Evolutionary conservation across 2,888 invertebrate genomes (phyloP).

Genomic region (Philonicus albiceps): DNA sequence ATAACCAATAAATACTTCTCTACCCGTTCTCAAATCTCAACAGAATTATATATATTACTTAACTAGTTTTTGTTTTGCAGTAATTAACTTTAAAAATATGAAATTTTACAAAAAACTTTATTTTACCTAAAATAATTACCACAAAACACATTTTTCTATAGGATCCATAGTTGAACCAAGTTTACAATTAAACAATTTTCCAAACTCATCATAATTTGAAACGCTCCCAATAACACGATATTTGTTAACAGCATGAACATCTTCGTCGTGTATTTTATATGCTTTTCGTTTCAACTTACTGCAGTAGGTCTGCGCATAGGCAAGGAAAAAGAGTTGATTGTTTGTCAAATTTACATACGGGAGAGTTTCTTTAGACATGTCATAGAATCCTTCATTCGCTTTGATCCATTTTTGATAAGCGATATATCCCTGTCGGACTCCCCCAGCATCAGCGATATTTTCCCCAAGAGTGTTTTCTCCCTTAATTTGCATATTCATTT

Average conservation of each 20-base stretch:
- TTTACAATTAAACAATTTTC: conserved; percentile 4
- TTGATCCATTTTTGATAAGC: conserved; percentile 4
- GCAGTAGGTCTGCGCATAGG: conserved; percentile 16
- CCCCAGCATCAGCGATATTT: conserved; percentile 19
- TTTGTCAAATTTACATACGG: conserved; percentile 9
- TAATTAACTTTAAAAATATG: too few relatives aligned
- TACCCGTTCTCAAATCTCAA: too few relatives aligned
- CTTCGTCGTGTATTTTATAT: neutral
- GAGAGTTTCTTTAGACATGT: neutral
- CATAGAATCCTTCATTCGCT: neutral
- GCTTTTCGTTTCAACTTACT: neutral
- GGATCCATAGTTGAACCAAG: conserved; percentile 27
- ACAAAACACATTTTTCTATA: neutral
- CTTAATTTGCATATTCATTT: neutral
- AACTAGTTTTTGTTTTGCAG: too few relatives aligned
- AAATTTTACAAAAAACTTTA: neutral
- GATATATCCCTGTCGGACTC: neutral
- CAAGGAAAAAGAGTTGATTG: neutral
- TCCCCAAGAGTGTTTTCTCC: neutral
- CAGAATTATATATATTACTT: too few relatives aligned
- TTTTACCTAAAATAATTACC: neutral
- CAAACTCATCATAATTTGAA: conserved; percentile 4
- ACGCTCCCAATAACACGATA: conserved; percentile 19
- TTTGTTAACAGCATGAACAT: conserved; percentile 12
- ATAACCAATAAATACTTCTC: too few relatives aligned